Evolutionary conservation across 1,140 invertebrate species (phyloP).

Genomic region (Olivierus martensii): DNA sequence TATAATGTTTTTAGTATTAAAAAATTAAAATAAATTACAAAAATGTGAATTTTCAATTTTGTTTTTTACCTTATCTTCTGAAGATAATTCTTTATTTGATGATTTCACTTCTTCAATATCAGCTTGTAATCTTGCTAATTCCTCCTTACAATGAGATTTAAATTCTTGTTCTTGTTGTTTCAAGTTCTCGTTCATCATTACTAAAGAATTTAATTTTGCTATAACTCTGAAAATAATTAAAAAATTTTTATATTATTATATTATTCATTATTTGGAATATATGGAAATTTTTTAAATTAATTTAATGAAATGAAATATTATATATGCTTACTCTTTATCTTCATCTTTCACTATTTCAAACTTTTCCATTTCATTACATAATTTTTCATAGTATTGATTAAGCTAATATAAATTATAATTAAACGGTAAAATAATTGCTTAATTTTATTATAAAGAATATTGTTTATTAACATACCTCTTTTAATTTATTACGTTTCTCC

Average conservation of each 20-base stretch:
- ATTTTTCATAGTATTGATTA: too few species aligned
- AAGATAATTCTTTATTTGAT: constrained; percentile 23
- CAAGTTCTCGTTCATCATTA: constrained; percentile 54
- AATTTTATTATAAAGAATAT: too few species aligned
- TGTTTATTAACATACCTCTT: too few species aligned
- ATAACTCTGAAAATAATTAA: constrained; percentile 36
- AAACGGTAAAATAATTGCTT: too few species aligned
- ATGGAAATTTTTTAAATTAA: constrained; percentile 3
- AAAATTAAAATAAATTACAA: too few species aligned
- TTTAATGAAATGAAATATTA: neutral
- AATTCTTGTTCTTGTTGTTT: constrained; percentile 58
- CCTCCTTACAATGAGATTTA: constrained; percentile 54
- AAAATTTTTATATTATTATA: too few species aligned
- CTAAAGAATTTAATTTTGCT: constrained; percentile 45
- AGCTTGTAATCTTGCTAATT: constrained; percentile 40
- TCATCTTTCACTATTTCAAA: neutral
- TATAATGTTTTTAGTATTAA: too few species aligned
- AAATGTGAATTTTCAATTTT: too few species aligned
- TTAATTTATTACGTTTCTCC: too few species aligned
- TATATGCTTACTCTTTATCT: too few species aligned
- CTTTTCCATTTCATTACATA: too few species aligned
- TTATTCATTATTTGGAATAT: neutral
- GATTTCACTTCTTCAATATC: constrained; percentile 32
- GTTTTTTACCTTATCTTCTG: constrained; percentile 27
- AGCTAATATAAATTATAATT: too few species aligned